Percentiles rank a stretch among this genome's conserved stretches.
Conservation (phyloP, 2,113 vertebrate species). For the Etheostoma cragini region DNA sequence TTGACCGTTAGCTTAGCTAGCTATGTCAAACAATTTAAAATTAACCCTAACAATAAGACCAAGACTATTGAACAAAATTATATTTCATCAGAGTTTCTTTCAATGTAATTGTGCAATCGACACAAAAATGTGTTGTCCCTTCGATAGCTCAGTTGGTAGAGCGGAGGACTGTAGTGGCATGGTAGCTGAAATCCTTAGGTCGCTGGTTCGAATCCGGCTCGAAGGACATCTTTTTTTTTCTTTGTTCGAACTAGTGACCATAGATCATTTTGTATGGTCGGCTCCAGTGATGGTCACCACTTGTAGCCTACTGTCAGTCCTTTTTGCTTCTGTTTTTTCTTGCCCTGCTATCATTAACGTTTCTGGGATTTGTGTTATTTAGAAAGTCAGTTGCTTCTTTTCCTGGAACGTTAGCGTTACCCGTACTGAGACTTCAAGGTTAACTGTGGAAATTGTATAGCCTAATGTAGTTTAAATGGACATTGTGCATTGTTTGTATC, state of each 20-base stretch:
- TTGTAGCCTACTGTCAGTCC: neutral
- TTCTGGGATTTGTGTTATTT: neutral
- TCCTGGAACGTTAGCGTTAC: too few relatives aligned
- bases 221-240: slow-evolving; percentile 34
- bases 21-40: too few relatives aligned
- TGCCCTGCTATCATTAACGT: neutral
- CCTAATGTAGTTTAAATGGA: neutral
- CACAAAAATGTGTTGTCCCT: slow-evolving; percentile 12
- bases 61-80: too few relatives aligned
- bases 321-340: neutral
- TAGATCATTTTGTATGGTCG: neutral
- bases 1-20: too few relatives aligned
- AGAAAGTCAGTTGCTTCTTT: neutral
- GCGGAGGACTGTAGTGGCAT: slow-evolving; percentile 61
- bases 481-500: too few relatives aligned
- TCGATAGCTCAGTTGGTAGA: slow-evolving; percentile 79
- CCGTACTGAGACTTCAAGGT: neutral
- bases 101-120: accelerated
- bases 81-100: too few relatives aligned
- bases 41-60: too few relatives aligned
- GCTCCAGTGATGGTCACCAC: neutral
- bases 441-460: too few relatives aligned
- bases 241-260: too few relatives aligned
- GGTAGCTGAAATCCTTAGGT: slow-evolving; percentile 73
- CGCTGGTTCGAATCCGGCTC: slow-evolving; percentile 82